These are phyloP conservation scores for Misgurnus mizolepis DNA, from an alignment of 2,113 vertebrate genomes.

Conservation along the genomic window DNA sequence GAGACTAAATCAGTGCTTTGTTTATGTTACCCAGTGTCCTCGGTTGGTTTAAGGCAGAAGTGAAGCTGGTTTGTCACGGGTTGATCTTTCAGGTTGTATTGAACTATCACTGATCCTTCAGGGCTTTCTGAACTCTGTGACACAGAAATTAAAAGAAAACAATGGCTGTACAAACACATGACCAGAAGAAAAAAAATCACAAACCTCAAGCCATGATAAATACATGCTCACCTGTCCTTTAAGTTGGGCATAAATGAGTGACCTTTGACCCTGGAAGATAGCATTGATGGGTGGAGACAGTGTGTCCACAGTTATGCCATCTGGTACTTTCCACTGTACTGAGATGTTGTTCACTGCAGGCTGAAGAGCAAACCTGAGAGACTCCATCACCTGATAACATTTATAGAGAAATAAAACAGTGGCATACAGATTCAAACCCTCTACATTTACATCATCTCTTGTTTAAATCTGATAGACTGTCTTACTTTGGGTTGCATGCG, in stretches of 20 bases:
- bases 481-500: constrained; percentile 82
- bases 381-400: constrained; percentile 50
- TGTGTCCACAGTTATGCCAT: constrained; percentile 37
- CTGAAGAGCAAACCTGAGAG: constrained; percentile 48
- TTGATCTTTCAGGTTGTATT: constrained; percentile 40
- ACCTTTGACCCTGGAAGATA: constrained; percentile 49
- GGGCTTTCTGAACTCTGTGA: neutral
- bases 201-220: neutral
- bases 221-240: constrained; percentile 44
- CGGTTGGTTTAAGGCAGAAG: constrained; percentile 46
- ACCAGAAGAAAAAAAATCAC: neutral
- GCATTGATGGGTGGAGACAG: constrained; percentile 46
- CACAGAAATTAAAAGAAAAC: neutral
- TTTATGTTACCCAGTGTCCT: constrained; percentile 36
- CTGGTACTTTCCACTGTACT: constrained; percentile 46
- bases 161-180: too few relatives aligned
- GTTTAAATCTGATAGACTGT: too few relatives aligned
- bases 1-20: neutral
- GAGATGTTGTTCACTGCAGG: constrained; percentile 42
- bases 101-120: constrained; percentile 34
- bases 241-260: constrained; percentile 49
- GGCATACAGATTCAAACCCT: neutral
- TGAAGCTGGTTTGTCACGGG: constrained; percentile 43
- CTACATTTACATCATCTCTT: neutral
- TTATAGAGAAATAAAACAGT: neutral